phyloP scores from a whole-genome alignment of 2,113 vertebrate genomes.

The Oreamnos americanus region DNA sequence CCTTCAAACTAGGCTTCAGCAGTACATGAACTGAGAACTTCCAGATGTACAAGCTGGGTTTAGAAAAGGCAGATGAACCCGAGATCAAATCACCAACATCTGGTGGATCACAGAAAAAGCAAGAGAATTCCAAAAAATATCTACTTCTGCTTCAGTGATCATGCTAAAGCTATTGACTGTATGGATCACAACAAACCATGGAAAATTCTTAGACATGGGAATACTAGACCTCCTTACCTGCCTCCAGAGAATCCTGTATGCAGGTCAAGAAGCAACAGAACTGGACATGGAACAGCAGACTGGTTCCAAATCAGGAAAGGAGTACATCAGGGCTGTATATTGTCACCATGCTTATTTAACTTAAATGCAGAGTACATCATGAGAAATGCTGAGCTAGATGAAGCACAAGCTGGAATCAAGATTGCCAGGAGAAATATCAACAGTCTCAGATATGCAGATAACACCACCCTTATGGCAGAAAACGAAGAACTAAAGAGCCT shows the following conservation, averaged over 20 bases:
- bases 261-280: not conserved
- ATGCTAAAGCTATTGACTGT: not conserved
- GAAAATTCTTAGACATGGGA: not conserved
- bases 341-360: not conserved
- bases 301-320: not conserved
- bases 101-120: not conserved
- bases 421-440: not conserved
- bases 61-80: not conserved
- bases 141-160: not conserved
- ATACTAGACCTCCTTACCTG: not conserved
- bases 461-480: not conserved
- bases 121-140: not conserved
- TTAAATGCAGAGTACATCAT: not conserved
- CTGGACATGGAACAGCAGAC: not conserved
- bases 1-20: not conserved
- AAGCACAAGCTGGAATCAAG: not conserved
- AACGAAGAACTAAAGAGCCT: not conserved
- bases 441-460: not conserved
- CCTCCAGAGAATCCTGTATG: not conserved
- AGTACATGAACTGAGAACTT: not conserved
- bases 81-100: not conserved
- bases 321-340: not conserved
- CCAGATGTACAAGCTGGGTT: not conserved
- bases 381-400: not conserved
- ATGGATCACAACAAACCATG: not conserved